phyloP scores from a whole-genome alignment of 2,888 invertebrate genomes.

The Catocala nupta region DNA sequence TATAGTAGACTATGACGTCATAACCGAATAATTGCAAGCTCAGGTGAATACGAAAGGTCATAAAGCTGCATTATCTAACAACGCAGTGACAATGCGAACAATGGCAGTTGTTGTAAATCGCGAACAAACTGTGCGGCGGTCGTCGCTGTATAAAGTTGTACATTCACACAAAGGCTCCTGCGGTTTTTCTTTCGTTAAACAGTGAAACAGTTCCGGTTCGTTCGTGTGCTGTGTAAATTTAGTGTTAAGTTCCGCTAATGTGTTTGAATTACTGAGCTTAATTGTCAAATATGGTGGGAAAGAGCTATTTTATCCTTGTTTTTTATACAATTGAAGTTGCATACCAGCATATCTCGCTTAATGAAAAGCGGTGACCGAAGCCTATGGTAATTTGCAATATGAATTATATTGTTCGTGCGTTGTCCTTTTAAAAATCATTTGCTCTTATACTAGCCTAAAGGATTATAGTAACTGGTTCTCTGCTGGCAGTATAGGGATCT shows the following conservation, averaged over 20 bases:
- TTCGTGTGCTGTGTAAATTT: slow-evolving; percentile 6
- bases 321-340: no score
- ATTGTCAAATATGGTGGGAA: neutral
- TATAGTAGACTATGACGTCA: no score
- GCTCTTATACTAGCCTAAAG: no score
- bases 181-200: slow-evolving; percentile 39
- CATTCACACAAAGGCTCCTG: slow-evolving; percentile 28
- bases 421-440: no score
- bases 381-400: no score
- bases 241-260: slow-evolving; percentile 15
- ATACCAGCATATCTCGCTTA: no score
- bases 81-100: slow-evolving; percentile 30
- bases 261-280: slow-evolving; percentile 13
- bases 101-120: slow-evolving; percentile 30
- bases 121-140: slow-evolving; percentile 24
- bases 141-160: slow-evolving; percentile 21
- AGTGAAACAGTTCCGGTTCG: slow-evolving; percentile 33
- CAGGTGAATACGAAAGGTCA: slow-evolving; percentile 8
- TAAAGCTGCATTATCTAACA: slow-evolving; percentile 28
- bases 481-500: no score
- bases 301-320: no score
- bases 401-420: no score
- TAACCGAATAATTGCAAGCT: no score
- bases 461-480: no score
- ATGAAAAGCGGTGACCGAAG: no score